Percentiles rank a stretch among this genome's conserved stretches.
These are phyloP conservation scores for Amphiduros pacificus DNA, from an alignment of 2,888 invertebrate species.

Conservation along the genomic window DNA sequence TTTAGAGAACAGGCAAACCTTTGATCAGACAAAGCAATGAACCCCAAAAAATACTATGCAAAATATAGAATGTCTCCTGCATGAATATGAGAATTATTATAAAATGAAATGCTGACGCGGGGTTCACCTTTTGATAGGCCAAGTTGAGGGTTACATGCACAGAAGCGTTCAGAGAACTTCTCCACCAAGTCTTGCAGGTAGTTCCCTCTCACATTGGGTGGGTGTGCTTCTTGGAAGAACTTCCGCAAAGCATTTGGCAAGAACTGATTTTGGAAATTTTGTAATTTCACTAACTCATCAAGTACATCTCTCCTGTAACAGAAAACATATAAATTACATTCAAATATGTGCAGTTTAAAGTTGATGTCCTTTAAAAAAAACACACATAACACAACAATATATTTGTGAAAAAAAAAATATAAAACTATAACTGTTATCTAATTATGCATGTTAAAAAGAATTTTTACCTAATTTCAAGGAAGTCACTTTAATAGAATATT, in stretches of 20 bases:
- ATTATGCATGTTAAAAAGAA: neutral
- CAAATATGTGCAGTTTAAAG: neutral
- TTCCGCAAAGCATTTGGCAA: constrained; percentile 61
- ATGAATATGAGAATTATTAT: too few relatives aligned
- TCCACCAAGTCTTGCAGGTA: constrained; percentile 60
- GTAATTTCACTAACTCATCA: constrained; percentile 59
- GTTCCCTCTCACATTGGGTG: constrained; percentile 59
- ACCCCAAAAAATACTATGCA: too few relatives aligned
- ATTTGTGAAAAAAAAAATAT: too few relatives aligned
- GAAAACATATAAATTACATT: constrained; percentile 1
- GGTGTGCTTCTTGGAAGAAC: constrained; percentile 60
- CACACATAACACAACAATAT: too few relatives aligned
- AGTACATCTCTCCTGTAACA: constrained; percentile 51
- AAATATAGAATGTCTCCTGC: too few relatives aligned
- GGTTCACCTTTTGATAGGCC: constrained; percentile 59
- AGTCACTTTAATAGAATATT: too few relatives aligned
- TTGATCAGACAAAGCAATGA: too few relatives aligned
- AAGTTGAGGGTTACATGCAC: constrained; percentile 60
- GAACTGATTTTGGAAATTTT: constrained; percentile 61
- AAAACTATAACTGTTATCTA: neutral
- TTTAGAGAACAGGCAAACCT: too few relatives aligned
- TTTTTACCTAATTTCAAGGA: constrained; percentile 56
- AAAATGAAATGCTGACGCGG: too few relatives aligned
- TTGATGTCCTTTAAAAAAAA: neutral
- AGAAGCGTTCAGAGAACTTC: constrained; percentile 61